These are phyloP conservation scores for Chrysolina oricalcia DNA, from an alignment of 2,888 invertebrate genomes.

Conservation along the genomic window DNA sequence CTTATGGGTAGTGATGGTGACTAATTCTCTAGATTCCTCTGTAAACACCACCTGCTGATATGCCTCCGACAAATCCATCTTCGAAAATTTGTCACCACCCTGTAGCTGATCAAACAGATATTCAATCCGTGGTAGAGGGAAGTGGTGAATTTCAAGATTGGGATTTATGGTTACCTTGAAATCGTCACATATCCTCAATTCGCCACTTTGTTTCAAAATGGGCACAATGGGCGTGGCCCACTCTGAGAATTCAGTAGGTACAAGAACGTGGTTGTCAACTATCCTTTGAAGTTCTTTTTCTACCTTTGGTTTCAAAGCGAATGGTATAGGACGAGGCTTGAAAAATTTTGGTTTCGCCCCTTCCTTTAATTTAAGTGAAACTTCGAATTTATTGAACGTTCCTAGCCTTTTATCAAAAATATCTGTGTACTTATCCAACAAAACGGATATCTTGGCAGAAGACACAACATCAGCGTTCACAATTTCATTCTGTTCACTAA, in stretches of 20 bases:
- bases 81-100: too few relatives aligned
- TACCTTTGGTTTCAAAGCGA: slow-evolving; percentile 5
- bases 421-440: background rate
- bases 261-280: background rate
- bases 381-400: slow-evolving; percentile 8
- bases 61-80: too few relatives aligned
- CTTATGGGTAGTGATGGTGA: background rate
- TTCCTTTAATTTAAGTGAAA: slow-evolving; percentile 6
- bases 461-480: too few relatives aligned
- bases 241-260: too few relatives aligned
- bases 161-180: too few relatives aligned
- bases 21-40: background rate
- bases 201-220: too few relatives aligned
- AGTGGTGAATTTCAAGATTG: background rate
- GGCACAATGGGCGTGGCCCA: too few relatives aligned
- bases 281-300: too few relatives aligned
- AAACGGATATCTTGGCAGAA: background rate
- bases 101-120: background rate
- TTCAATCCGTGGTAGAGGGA: background rate
- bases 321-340: slow-evolving; percentile 1
- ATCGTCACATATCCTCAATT: background rate
- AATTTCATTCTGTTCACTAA: too few relatives aligned
- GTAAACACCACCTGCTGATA: too few relatives aligned
- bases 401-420: slow-evolving; percentile 8
- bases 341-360: slow-evolving; percentile 10